Conservation (phyloP, 2,888 invertebrate genomes). For the Ctena decussata region DNA sequence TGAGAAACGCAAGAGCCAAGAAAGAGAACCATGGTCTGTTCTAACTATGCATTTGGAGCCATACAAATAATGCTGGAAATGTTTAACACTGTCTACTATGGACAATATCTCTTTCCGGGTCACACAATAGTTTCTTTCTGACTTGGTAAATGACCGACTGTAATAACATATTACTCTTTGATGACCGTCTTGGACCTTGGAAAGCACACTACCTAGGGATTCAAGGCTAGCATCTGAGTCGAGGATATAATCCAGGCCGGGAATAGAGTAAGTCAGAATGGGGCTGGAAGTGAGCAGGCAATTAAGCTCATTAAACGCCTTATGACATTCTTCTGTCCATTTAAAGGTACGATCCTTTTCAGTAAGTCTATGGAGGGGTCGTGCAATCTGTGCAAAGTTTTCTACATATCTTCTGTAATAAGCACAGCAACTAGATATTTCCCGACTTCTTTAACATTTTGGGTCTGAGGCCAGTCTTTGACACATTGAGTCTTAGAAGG, state of each 20-base stretch:
- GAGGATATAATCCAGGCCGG: background rate
- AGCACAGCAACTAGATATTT: conserved; percentile 54
- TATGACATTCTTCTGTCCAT: conserved; percentile 41
- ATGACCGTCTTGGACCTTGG: conserved; percentile 41
- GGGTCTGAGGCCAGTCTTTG: conserved; percentile 46
- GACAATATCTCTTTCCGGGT: conserved; percentile 51
- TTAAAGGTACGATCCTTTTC: conserved; percentile 27
- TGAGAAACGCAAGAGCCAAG: conserved; percentile 40
- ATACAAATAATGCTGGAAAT: conserved; percentile 59
- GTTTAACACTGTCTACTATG: conserved; percentile 35
- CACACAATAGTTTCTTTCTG: conserved; percentile 48
- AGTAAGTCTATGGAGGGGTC: conserved; percentile 52
- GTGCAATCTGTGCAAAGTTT: conserved; percentile 60
- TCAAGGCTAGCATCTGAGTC: conserved; percentile 36
- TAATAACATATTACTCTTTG: conserved; percentile 43
- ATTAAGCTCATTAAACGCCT: background rate
- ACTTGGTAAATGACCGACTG: conserved; percentile 30
- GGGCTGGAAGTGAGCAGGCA: background rate
- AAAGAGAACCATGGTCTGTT: conserved; percentile 51
- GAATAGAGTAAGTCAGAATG: conserved; percentile 1
- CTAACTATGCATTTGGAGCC: conserved; percentile 27
- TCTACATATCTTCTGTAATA: conserved; percentile 67
- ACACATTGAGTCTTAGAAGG: conserved; percentile 57
- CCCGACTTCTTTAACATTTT: conserved; percentile 37
- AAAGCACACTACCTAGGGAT: conserved; percentile 37